A percentile compares a stretch with the other conserved stretches of the same genome.
These are phyloP conservation scores for Kryptolebias marmoratus DNA, from an alignment of 2,113 vertebrate genomes.

Conservation along the genomic window DNA sequence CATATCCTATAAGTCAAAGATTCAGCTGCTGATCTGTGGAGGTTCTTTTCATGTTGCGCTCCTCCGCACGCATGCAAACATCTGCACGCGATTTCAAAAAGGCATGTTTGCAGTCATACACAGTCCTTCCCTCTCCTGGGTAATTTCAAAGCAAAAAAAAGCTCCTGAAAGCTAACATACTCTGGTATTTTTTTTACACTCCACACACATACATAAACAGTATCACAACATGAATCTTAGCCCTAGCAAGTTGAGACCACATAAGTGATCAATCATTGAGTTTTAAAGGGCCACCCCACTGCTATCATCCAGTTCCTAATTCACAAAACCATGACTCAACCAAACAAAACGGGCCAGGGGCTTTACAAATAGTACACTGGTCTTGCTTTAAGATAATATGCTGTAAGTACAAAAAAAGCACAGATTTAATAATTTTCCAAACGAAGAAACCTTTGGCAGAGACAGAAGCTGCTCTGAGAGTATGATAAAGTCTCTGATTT, in stretches of 20 bases:
- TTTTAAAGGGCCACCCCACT: slow-evolving; percentile 30
- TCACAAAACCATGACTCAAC: slow-evolving; percentile 64
- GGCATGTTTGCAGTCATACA: neutral
- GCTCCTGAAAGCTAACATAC: neutral
- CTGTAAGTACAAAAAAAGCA: neutral
- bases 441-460: slow-evolving; percentile 11
- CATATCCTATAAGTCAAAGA: slow-evolving; percentile 32
- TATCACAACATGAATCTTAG: slow-evolving; percentile 33
- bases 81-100: neutral
- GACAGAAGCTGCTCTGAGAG: slow-evolving; percentile 18
- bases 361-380: slow-evolving; percentile 50
- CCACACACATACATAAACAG: slow-evolving; percentile 18
- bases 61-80: neutral
- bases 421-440: slow-evolving; percentile 14
- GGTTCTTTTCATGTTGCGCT: slow-evolving; percentile 2
- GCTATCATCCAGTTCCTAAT: slow-evolving; percentile 66
- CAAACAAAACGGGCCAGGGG: slow-evolving; percentile 60
- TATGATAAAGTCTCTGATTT: slow-evolving; percentile 33
- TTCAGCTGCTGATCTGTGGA: neutral
- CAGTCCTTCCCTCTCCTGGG: neutral
- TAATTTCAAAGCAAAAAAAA: slow-evolving; percentile 15
- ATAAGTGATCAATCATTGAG: slow-evolving; percentile 55
- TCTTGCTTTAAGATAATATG: slow-evolving; percentile 29
- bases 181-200: slow-evolving; percentile 5
- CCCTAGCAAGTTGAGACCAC: slow-evolving; percentile 33